Evolutionary conservation across 2,888 invertebrate genomes (phyloP), one percentile per base, ranked within the genome.

Genomic region (Ophion slaviceki): DNA sequence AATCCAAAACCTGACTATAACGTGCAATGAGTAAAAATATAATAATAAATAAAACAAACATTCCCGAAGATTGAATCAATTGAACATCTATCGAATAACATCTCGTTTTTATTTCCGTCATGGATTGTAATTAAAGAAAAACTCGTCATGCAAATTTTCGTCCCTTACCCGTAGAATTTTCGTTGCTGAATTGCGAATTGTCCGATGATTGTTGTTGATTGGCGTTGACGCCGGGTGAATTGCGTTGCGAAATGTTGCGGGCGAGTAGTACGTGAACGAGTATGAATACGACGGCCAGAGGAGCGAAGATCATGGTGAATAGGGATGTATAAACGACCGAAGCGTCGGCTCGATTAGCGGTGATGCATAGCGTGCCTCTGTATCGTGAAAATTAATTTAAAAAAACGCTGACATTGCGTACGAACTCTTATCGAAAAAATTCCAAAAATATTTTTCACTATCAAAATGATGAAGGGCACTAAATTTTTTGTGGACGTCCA

Each of bases 281-380:
- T 32, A 91, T 68, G 75, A 91, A 91, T 75, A 90, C 89, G 17
- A 84, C 79, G 20, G 88, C 89, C 32, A 91, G 88, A n/a, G 91
- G 90, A 24, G 89, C 61, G 85, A 91, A 91, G 75, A 91, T 90
- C 17, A 87, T 87, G 28, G 88, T 87, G 84, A 90, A 91, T 17
- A 91, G 64, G 11, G 84, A 87, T 7, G 90, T 88, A 84, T 88
- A 90, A 45, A 89, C 80, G n/a, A 84, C 84, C 2, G 88, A 83
- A 17, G 88, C 84, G 67, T 88, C 75, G 17, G 77, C 61, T 28
- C 89, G 89, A 76, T 87, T 82, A 17, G 80, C 81, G 24, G 80
- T 83, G 53, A 90, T 32, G 84, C 90, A 91, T n/a, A 91, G 66
- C 62, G 86, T 86, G 17, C 87, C 89, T 80, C 90, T 91, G 75